Evolutionary conservation across 2,888 invertebrate genomes (phyloP), one percentile per base, ranked within the genome.

Genomic region (Theretra japonica): DNA sequence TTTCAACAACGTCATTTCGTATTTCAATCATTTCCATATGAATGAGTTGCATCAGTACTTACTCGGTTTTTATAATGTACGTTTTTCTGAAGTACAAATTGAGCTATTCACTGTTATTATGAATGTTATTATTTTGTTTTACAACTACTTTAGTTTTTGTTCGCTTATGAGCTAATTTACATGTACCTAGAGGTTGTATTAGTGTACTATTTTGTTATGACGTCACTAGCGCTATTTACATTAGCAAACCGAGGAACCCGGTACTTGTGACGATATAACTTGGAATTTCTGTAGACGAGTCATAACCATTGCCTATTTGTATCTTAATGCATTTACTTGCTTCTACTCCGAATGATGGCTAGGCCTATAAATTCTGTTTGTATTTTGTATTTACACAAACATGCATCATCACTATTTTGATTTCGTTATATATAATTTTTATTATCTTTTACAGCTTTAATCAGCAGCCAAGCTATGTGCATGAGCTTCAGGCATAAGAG

Each of bases 401-500:
- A 33, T 6, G 41, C 11, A 41, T 11, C 15, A 41, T 41, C 11
- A 41, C 15, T 41, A 41, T 41, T 1, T 41, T 2, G 3, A 41
- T 41, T 41, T 3, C 41, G 4, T 41, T 41, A 41, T 23, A 1
- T 30, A 68, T 25, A 50, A 11, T 50, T 58, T 25, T 68, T 60
- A 75, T 80, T 80, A 65, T 23, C 70, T 21, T 74, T 84, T 85
- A 57, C 86, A 91, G 91, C 82, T 73, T 68, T 90, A 2, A 68
- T 87, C 30, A 71, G 80, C 65, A 80, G 79, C 50, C 81, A 79
- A 57, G 83, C 81, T 0, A 71, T 85, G 48, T 83, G 84, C 23
- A 80, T 83, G 80, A 78, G 76, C 72, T 74, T 85, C 23, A 85
- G 89, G 72, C 78, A 82, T 33, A 86, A 81, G 72, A 83, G 85